These are phyloP conservation scores for Dryobotodes eremita DNA, from an alignment of 2,888 invertebrate species.

Conservation along the genomic window DNA sequence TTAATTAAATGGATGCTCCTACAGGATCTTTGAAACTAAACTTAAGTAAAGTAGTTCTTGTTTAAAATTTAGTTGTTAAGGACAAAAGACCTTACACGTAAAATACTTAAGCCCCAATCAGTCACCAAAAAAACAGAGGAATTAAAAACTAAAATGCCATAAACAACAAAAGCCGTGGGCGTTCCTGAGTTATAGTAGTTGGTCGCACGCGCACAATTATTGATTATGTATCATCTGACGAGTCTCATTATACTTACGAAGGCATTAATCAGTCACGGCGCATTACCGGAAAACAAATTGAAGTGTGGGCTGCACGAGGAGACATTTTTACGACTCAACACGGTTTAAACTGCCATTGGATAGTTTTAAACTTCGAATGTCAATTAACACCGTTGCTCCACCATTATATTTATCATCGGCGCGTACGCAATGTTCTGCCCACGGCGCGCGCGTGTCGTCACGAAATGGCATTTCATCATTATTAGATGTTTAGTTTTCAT, in stretches of 20 bases:
- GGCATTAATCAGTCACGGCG: constrained; percentile 86
- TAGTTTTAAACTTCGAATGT: constrained; percentile 74
- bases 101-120: constrained; percentile 31
- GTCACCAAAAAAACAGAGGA: constrained; percentile 48
- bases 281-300: constrained; percentile 88
- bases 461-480: constrained; percentile 63
- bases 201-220: constrained; percentile 77
- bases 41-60: constrained; percentile 32
- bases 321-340: constrained; percentile 81
- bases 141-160: constrained; percentile 64
- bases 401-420: constrained; percentile 74
- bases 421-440: constrained; percentile 70
- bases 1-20: constrained; percentile 45
- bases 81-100: constrained; percentile 2
- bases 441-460: constrained; percentile 72
- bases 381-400: constrained; percentile 80
- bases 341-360: constrained; percentile 71
- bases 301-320: constrained; percentile 77
- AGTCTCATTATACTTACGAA: constrained; percentile 85
- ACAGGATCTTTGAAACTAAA: constrained; percentile 46
- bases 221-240: constrained; percentile 81
- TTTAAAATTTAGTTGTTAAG: constrained; percentile 23
- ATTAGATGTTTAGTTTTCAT: constrained; percentile 58
- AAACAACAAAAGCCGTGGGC: constrained; percentile 72
- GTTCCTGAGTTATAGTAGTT: constrained; percentile 62